Evolutionary conservation across 2,797 vertebrate species (phyloP), one percentile per base, ranked within the genome.

Genomic region (Moxostoma hubbsi): DNA sequence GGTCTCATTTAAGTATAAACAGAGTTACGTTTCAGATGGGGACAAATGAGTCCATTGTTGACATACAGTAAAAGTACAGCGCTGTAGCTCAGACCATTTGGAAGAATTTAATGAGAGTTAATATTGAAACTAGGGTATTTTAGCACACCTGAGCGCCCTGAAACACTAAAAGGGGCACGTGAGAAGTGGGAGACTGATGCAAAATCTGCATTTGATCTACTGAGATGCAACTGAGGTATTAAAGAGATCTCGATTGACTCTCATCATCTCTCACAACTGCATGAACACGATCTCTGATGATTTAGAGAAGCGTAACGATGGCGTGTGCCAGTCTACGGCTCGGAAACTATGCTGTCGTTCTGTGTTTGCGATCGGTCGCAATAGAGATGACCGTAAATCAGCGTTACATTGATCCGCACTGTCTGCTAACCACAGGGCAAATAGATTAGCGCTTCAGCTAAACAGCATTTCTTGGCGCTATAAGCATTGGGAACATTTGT

Each of bases 341-440:
- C 36, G 7, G 66, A 50, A 54, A 24, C 18, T 8, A 58, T 63
- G 6, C 15, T 79, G 65, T 78, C 73, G 71, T 68, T 24, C 43
- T 43, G 36, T 74, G 73, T 80, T 74, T 74, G 65, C 55, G 63
- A 10, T 9, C 2, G 43, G 63, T 82, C 61, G 73, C 11, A 53
- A 80, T 80, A 74, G 80, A 18, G 73, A 82, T 59, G 58, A 45
- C 49, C 45, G 24, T 71, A 82, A 75, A 75, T 75, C 71, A 72
- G 18, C 9, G 1, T 46, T 6, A 24, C 12, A 5, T 54, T 61
- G 57, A 55, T 15, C 59, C 43, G 53, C 36, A 24, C 2, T 68
- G 49, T 58, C 67, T 50, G 9, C 62, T 11, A 70, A 5, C 51
- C 16, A 62, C 24, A 59, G 8, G 47, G 68, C n/a, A n/a, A n/a